A percentile compares a stretch with the other conserved stretches of the same genome.
These are phyloP conservation scores for Centrocercus urophasianus DNA, from an alignment of 2,113 vertebrate genomes.

Conservation along the genomic window DNA sequence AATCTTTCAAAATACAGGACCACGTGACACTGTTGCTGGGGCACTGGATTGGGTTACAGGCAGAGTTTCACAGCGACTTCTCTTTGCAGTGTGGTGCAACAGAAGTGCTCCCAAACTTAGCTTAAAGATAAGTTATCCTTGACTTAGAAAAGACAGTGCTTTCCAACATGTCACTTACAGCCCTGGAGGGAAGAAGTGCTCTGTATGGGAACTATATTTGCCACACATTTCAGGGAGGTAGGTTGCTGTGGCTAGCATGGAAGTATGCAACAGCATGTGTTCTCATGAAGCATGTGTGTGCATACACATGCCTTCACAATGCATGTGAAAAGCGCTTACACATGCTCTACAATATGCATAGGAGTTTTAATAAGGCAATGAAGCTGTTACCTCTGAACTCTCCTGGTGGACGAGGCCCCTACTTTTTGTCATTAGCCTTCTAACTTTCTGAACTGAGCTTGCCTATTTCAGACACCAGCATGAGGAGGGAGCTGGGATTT, in stretches of 20 bases:
- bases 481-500: background rate
- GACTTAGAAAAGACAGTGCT: conserved; percentile 23
- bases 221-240: conserved; percentile 85
- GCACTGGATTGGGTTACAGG: conserved; percentile 16
- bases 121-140: too few species aligned
- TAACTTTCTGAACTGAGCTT: background rate
- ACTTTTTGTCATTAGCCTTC: background rate
- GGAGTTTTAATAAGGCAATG: background rate
- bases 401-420: background rate
- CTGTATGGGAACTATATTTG: conserved; percentile 82
- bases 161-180: conserved; percentile 44
- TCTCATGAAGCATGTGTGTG: conserved; percentile 3
- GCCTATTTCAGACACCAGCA: background rate
- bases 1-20: conserved; percentile 69
- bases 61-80: background rate
- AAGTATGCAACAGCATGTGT: background rate
- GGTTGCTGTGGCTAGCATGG: conserved; percentile 52
- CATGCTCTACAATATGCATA: fast-evolving
- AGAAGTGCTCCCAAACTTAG: conserved; percentile 29
- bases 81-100: background rate
- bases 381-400: background rate
- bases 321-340: background rate
- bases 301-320: background rate
- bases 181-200: conserved; percentile 64
- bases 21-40: conserved; percentile 50